phyloP scores from a whole-genome alignment of 2,888 invertebrate genomes.

The Drosophila paramelanica region DNA sequence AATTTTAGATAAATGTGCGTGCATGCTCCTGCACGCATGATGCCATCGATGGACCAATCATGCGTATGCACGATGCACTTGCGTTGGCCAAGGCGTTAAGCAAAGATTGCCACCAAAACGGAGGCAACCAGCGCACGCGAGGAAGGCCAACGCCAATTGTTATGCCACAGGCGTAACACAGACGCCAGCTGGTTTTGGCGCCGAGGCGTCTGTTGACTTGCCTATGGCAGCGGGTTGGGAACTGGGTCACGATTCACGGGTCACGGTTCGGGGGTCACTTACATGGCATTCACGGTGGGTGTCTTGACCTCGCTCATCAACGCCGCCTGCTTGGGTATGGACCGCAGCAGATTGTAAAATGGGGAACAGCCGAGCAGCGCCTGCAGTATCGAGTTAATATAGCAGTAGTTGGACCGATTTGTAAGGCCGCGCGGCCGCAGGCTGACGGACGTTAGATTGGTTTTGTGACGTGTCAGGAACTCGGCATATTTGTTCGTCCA shows the following conservation, averaged over 20 bases:
- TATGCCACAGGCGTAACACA: slow-evolving; percentile 84
- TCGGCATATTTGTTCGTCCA: slow-evolving; percentile 87
- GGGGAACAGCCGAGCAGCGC: slow-evolving; percentile 97
- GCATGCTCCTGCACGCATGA: slow-evolving; percentile 21
- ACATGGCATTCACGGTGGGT: slow-evolving; percentile 97
- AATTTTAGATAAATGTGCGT: slow-evolving; percentile 31
- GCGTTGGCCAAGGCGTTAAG: slow-evolving; percentile 29
- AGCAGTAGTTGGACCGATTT: slow-evolving; percentile 98
- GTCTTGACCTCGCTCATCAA: slow-evolving; percentile 88
- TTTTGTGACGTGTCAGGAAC: slow-evolving; percentile 90
- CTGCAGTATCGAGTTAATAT: slow-evolving; percentile 97
- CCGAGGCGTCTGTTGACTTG: slow-evolving; percentile 82
- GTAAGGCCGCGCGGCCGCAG: slow-evolving; percentile 95
- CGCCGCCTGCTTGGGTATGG: slow-evolving; percentile 89
- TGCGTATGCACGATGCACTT: slow-evolving; percentile 47
- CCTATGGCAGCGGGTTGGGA: slow-evolving; percentile 59
- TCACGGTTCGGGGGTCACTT: slow-evolving; percentile 57
- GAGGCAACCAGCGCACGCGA: slow-evolving; percentile 52
- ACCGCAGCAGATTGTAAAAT: slow-evolving; percentile 95
- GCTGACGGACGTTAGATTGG: slow-evolving; percentile 92
- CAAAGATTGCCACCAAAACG: slow-evolving; percentile 76
- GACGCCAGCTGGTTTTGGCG: slow-evolving; percentile 57
- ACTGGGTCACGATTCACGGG: slow-evolving; percentile 24
- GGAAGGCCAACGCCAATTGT: slow-evolving; percentile 51
- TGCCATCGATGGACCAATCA: slow-evolving; percentile 7